phyloP scores from a whole-genome alignment of 2,888 invertebrate species.

The Marasmarcha lunaedactyla region DNA sequence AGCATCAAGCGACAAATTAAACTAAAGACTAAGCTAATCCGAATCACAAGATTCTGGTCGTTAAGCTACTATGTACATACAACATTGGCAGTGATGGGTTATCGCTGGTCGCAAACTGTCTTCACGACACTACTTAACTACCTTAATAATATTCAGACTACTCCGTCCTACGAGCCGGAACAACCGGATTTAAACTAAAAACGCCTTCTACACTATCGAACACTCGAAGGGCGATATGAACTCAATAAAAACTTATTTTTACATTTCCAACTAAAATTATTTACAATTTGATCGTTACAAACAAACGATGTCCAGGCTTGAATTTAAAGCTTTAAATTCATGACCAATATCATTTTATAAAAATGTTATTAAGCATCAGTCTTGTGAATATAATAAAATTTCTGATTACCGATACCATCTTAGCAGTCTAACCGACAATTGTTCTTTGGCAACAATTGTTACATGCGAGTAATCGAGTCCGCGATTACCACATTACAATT shows the following conservation, averaged over 20 bases:
- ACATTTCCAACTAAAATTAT: slow-evolving; percentile 39
- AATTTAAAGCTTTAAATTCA: slow-evolving; percentile 10
- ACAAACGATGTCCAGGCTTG: too few species aligned
- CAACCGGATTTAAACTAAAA: slow-evolving; percentile 26
- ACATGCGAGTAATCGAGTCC: too few species aligned
- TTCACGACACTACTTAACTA: slow-evolving; percentile 17
- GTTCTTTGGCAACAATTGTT: slow-evolving; percentile 45
- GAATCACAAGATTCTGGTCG: slow-evolving; percentile 19
- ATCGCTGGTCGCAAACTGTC: slow-evolving; percentile 49
- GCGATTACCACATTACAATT: background rate
- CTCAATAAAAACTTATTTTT: slow-evolving; percentile 20
- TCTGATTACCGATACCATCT: slow-evolving; percentile 25
- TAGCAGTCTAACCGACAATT: slow-evolving; percentile 31
- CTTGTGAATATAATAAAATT: slow-evolving; percentile 50
- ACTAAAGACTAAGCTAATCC: slow-evolving; percentile 25
- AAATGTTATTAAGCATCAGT: slow-evolving; percentile 54
- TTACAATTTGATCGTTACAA: slow-evolving; percentile 29
- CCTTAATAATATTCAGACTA: slow-evolving; percentile 41
- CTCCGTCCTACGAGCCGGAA: slow-evolving; percentile 18
- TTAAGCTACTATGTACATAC: slow-evolving; percentile 52
- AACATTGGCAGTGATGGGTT: slow-evolving; percentile 56
- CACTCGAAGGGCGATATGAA: slow-evolving; percentile 12
- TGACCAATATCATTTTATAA: slow-evolving; percentile 42
- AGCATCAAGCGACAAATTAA: slow-evolving; percentile 17
- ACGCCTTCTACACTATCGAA: slow-evolving; percentile 26